phyloP scores from a whole-genome alignment of 2,113 vertebrate species.

The Petrocephalus microphthalmus region DNA sequence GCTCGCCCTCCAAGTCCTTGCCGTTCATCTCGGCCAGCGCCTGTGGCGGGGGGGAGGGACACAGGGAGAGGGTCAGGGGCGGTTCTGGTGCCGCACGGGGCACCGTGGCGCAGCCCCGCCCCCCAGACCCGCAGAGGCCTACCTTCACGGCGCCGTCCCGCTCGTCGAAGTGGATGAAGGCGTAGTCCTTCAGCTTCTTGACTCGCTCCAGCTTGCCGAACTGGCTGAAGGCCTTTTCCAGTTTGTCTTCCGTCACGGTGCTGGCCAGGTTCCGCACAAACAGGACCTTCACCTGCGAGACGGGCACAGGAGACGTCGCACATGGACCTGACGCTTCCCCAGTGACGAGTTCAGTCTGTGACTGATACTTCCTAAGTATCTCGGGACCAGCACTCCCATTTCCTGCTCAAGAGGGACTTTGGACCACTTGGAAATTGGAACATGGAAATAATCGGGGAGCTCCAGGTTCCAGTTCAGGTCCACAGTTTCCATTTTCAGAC shows the following conservation, averaged over 20 bases:
- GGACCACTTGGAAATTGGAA: background rate
- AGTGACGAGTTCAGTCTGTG: background rate
- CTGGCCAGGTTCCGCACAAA: slow-evolving; percentile 95
- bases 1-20: slow-evolving; percentile 91
- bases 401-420: background rate
- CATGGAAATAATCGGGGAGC: background rate
- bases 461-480: background rate
- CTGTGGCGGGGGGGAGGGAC: slow-evolving; percentile 46
- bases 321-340: background rate
- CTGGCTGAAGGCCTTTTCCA: slow-evolving; percentile 87
- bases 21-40: slow-evolving; percentile 96
- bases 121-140: slow-evolving; percentile 16
- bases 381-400: background rate
- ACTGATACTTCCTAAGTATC: background rate
- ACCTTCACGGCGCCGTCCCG: slow-evolving; percentile 94
- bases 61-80: background rate
- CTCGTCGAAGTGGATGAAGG: slow-evolving; percentile 96
- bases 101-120: too few relatives aligned
- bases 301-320: background rate
- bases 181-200: slow-evolving; percentile 98
- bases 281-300: slow-evolving; percentile 84
- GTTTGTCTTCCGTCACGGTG: slow-evolving; percentile 88
- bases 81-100: background rate
- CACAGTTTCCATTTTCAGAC: background rate
- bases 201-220: slow-evolving; percentile 94